Base-by-base conservation (phyloP, 2,888 invertebrate genomes). In the Tenthredo scrophulariae region DNA sequence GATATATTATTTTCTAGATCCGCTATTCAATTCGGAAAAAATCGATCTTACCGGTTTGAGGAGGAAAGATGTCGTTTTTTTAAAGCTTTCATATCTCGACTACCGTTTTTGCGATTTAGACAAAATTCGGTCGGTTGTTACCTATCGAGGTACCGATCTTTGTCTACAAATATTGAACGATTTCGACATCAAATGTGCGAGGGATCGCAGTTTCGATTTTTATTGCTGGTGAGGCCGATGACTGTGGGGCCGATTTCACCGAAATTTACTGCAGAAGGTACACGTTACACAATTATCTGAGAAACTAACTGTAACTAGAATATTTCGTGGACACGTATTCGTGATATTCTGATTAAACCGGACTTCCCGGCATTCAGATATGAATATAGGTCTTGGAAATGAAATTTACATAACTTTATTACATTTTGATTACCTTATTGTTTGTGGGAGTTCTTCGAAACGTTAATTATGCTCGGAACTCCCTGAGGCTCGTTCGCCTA, bases 401-500 rank as follows among this genome's bases (percentile, higher is more conserved):
- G 62, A 62, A 3, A 62, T 62, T 62, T 22, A 22, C 26, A 26
- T 26, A 62, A 62, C 10, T 10, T 62, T 62, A 26, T 22, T 26
- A 62, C 62, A 26, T 26, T 62, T 62, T 62, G 62, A 62, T 62
- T 26, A 62, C 26, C 22, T 22, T 26, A 62, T 62, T 26, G 62
- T 62, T 62, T 62, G 26, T 62, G 26, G 62, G 26, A 26, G 22
- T 67, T 33, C 67, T 33, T 67, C 15, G 67, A 33, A 67, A 33
- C 67, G 67, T 33, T 67, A 67, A 67, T 67, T 67, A 33, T 67
- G 33, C 67, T 33, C 33, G 67, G 67, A 67, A 67, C 33, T 18
- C 29, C 67, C 29, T 18, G 13, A 9, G 33, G 62, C 62, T 26
- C 26, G 26, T 62, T 26, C 67, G 29, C 18, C 13, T 67, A 67